Base-by-base conservation (phyloP, 1,140 invertebrate genomes). In the Drosophila trapezifrons region DNA sequence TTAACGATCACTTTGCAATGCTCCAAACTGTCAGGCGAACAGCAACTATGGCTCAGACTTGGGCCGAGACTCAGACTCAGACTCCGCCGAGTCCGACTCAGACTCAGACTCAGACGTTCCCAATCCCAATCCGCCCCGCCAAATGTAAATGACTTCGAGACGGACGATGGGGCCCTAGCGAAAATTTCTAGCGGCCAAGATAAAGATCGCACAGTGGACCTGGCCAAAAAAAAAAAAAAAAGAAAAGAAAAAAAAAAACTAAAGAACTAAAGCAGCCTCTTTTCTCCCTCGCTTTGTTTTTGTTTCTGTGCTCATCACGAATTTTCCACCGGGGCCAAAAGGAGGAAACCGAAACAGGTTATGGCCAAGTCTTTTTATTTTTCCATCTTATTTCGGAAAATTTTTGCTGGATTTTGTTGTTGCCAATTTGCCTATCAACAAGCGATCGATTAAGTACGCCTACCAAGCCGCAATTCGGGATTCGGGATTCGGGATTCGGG, bases 1-100 rank as follows among this genome's bases (percentile, higher is more conserved):
- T 91, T 90, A 91, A 91, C 90, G 90, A 91, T 91, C 90, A 91
- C 91, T 91, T 91, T 82, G 86, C 86, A 87, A 90, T 91, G 90
- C 83, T 90, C 80, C 66, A 83, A 76, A 89, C 83, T 87, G 83
- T 89, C 83, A 86, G 83, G 66, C 57, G 29, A 52, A 52, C 49
- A 52, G 49, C 49, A 20, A 52, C 49, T 37, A 52, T 52, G 49
- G 49, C 49, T 52, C 49, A 52, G 49, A 51, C 25, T 18, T 51
- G 45, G 70, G 54, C 52, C 69, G 55, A 59, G 22, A 17, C 45
- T 37, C 13, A 37, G 12, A n/a, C 38, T n/a, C 29, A 32, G 29
- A 10, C 10, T 32, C 29, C 27, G 8, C 22, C 22, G 25, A 27
- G n/a, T 32, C 47, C 35, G 51, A 54, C 51, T 54, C 51, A 17